These are phyloP conservation scores for Tetramorium alpestre DNA, from an alignment of 1,140 invertebrate species.

Conservation along the genomic window DNA sequence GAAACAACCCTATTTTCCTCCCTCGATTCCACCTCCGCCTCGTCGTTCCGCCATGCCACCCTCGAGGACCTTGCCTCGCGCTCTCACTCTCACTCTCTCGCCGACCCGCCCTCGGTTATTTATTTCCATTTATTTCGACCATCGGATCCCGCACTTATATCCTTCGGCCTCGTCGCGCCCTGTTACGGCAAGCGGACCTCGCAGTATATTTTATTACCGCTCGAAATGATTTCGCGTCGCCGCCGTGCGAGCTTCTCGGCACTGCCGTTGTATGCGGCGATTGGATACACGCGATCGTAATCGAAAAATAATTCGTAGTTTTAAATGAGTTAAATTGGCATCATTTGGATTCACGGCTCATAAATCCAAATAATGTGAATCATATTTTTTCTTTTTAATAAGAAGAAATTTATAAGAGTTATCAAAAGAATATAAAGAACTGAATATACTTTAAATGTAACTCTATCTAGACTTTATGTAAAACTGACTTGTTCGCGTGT, in stretches of 20 bases:
- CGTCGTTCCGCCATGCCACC: constrained; percentile 13
- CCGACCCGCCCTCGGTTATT: constrained; percentile 66
- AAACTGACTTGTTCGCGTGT: not conserved
- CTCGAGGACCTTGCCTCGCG: constrained; percentile 19
- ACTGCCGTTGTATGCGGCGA: not conserved
- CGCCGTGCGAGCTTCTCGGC: constrained; percentile 4
- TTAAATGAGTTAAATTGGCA: not conserved
- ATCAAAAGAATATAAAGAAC: not conserved
- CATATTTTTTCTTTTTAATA: not conserved
- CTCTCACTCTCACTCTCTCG: not conserved
- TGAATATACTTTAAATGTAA: not conserved
- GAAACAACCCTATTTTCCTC: constrained; percentile 70
- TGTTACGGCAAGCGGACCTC: constrained; percentile 31
- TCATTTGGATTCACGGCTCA: not conserved
- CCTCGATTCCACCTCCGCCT: constrained; percentile 39
- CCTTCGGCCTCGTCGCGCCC: constrained; percentile 64
- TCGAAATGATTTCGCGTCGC: constrained; percentile 56
- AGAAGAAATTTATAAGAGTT: not conserved
- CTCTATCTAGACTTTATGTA: not conserved
- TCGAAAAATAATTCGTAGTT: constrained; percentile 30
- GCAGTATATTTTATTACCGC: constrained; percentile 59
- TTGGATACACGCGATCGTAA: not conserved
- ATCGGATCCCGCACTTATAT: constrained; percentile 67
- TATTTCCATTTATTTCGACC: constrained; percentile 75
- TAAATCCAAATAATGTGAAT: not conserved